Conservation (phyloP, 2,797 vertebrate genomes). For the Coracias cyanogaster region DNA sequence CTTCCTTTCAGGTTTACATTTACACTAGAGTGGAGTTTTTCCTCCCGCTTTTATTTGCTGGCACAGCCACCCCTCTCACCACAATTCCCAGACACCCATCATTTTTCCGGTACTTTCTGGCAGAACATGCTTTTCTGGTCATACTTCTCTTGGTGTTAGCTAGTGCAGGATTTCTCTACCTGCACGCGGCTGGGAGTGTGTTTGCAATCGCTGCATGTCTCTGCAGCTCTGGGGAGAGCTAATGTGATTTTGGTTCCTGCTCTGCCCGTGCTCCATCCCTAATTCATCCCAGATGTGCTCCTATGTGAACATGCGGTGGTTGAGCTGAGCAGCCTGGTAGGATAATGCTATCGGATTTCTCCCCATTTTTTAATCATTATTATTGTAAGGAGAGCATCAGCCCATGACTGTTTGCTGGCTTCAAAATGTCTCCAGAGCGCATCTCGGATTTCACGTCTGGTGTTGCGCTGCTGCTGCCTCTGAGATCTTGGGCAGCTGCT, state of each 20-base stretch:
- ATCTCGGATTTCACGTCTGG: not conserved
- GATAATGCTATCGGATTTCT: not conserved
- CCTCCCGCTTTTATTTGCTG: not conserved
- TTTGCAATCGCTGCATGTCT: not conserved
- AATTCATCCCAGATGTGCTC: not conserved
- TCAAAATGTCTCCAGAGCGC: not conserved
- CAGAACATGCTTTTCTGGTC: not conserved
- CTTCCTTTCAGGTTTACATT: not conserved
- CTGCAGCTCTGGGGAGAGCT: slow-evolving; percentile 3
- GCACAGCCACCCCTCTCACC: not conserved
- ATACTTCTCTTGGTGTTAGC: not conserved
- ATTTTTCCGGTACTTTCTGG: not conserved
- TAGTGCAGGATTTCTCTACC: not conserved
- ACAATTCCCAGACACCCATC: not conserved
- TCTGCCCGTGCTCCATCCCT: not conserved
- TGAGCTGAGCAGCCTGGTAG: not conserved
- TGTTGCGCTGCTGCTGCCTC: not conserved
- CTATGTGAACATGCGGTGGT: not conserved
- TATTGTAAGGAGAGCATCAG: not conserved
- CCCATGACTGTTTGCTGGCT: not conserved
- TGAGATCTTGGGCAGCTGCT: not conserved
- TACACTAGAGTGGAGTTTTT: not conserved
- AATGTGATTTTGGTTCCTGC: not conserved
- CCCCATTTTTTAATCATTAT: not conserved
- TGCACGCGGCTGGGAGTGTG: not conserved